Base-by-base conservation (phyloP, 92 coral and sea anemone species). In the Heteractis magnifica region DNA sequence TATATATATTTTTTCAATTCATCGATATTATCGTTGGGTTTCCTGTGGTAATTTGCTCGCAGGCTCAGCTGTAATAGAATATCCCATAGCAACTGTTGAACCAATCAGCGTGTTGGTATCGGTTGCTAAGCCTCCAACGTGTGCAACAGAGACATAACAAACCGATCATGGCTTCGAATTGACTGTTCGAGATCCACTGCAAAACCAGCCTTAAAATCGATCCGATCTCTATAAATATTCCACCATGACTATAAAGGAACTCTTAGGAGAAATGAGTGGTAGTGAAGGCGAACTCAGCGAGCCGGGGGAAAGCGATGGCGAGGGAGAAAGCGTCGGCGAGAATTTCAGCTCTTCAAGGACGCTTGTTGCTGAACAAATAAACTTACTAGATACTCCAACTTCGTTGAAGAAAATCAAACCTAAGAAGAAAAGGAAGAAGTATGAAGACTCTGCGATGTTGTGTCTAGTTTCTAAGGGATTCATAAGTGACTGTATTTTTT, bases 391-490 rank as follows among this genome's bases (percentile, higher is more conserved):
- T 41, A 70, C 90, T 60, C 90, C 81, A 72, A 88, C 76, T 56
- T 89, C 92, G 7, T 80, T 90, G 41, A 96, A 89, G 92, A 96
- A 94, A 84, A 77, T 77, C 10, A 96, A 96, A 85, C 84, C 91
- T 0, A 96, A 94, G 75, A 96, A 91, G 89, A 94, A 93, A 82
- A 94, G 92, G 86, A 94, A 94, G 80, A 96, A 84, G 99, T 95
- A 85, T 56, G 91, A 8, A 8, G 64, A 8, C 71, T 48, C 5
- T 44, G 18, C 10, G 8, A 11, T 49, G 34, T 12, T 78, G 44
- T 59, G 70, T 12, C 0, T 49, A 34, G 26, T 19, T 12, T 6
- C 44, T 5, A 16, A 4, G 49, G 72, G 16, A 21, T 20, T 50
- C 15, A 49, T 16, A 51, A 18, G 15, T 80, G 23, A 21, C 55